A percentile compares a stretch with the other conserved stretches of the same genome.
Conservation (phyloP, 1,140 invertebrate genomes). For the Drosophila baimaii region DNA sequence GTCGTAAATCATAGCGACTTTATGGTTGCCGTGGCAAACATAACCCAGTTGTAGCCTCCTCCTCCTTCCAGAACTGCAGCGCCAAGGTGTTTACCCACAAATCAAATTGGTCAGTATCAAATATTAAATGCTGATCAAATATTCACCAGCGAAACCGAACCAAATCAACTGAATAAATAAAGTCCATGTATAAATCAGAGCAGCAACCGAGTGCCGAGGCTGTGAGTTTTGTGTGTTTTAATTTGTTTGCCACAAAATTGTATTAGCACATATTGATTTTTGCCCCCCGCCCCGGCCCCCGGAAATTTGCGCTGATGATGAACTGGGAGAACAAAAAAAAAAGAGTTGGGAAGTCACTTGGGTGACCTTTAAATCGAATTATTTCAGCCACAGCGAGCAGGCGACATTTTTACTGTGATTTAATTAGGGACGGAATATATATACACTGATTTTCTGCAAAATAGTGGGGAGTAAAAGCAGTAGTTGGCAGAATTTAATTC, state of each 20-base stretch:
- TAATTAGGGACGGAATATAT: conserved; percentile 14
- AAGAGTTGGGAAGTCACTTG: conserved; percentile 25
- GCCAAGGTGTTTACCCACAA: conserved; percentile 18
- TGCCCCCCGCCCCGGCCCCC: conserved; percentile 16
- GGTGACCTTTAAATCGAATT: conserved; percentile 43
- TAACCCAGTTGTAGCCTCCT: conserved; percentile 58
- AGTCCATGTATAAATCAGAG: conserved; percentile 32
- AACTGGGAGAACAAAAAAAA: conserved; percentile 46
- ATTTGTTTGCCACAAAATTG: conserved; percentile 68
- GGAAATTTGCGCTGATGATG: conserved; percentile 49
- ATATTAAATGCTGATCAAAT: conserved; percentile 57
- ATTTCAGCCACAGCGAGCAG: conserved; percentile 27
- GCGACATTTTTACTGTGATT: conserved; percentile 32
- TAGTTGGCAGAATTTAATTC: neutral
- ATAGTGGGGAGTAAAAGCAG: neutral
- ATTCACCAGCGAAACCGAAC: conserved; percentile 32
- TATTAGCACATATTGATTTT: conserved; percentile 79
- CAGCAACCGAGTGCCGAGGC: neutral
- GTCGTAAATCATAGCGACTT: conserved; percentile 59
- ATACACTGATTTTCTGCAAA: neutral
- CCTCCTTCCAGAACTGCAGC: conserved; percentile 10
- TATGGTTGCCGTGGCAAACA: conserved; percentile 59
- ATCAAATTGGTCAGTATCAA: conserved; percentile 39
- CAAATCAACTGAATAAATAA: conserved; percentile 47
- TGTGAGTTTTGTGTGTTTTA: conserved; percentile 29